phyloP scores from a whole-genome alignment of 2,888 invertebrate species.

The Acrobasis consociella region DNA sequence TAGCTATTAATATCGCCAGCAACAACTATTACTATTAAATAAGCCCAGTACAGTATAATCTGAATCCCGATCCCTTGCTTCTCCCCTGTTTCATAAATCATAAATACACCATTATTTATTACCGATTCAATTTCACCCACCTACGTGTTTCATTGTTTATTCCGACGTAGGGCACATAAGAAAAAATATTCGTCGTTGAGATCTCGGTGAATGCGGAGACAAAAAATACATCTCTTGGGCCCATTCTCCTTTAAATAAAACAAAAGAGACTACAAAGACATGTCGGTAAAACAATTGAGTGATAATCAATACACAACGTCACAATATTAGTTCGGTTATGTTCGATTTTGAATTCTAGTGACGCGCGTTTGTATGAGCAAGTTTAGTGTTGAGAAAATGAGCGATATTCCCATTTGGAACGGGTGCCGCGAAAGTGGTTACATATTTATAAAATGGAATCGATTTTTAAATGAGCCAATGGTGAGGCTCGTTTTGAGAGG shows the following conservation, averaged over 20 bases:
- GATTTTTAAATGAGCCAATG: conserved; percentile 81
- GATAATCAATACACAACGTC: conserved; percentile 46
- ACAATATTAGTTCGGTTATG: conserved; percentile 42
- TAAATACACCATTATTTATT: conserved; percentile 78
- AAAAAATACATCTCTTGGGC: conserved; percentile 66
- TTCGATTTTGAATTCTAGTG: conserved; percentile 42
- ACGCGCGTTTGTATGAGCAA: conserved; percentile 32
- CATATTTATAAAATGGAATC: conserved; percentile 83
- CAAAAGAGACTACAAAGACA: conserved; percentile 79
- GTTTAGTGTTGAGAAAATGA: conserved; percentile 29
- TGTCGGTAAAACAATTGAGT: conserved; percentile 80
- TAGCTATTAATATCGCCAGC: background rate
- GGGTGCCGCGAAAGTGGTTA: conserved; percentile 71
- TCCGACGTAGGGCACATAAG: conserved; percentile 50
- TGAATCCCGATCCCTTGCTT: conserved; percentile 40
- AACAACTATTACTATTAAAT: conserved; percentile 42
- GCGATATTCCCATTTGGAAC: conserved; percentile 41
- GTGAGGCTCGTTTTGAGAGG: conserved; percentile 63
- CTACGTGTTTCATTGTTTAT: conserved; percentile 68
- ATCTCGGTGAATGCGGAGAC: conserved; percentile 47
- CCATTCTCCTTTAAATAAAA: conserved; percentile 77
- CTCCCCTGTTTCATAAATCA: conserved; percentile 58
- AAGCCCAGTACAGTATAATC: conserved; percentile 41
- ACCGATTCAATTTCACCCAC: conserved; percentile 77
- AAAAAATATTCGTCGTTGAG: conserved; percentile 56